Evolutionary conservation across 92 coral and sea anemone species (phyloP), one percentile per base, ranked within the genome.

Genomic region (Hydrozoanthus gracilis): DNA sequence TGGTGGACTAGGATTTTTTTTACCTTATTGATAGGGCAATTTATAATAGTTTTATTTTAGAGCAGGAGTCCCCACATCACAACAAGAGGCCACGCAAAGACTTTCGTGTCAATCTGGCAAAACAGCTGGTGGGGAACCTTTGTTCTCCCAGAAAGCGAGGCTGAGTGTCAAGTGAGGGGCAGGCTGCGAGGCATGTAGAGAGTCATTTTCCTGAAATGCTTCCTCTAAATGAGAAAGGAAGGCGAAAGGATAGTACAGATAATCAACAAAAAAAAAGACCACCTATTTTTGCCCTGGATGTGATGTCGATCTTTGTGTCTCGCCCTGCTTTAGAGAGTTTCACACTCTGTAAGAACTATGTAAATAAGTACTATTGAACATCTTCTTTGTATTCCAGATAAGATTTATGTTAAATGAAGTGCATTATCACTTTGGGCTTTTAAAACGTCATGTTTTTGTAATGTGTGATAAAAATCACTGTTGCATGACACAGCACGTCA

Each of bases 141-240:
- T 44, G 71, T 54, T 72, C 70, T 7, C 16, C 88, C 8, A 83
- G 70, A 73, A 67, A 74, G 46, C 20, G 68, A 3, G 4, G 20
- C n/a, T 2, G 16, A 5, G n/a, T 3, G 6, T 62, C 68, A 11
- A 11, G 6, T 12, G 68, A 62, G n/a, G 5, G 7, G n/a, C 35
- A 62, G 17, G 18, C 15, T 11, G 68, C 39, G 39, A 27, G 35
- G 35, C 35, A 27, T 27, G 35, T 27, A 86, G 15, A 86, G 90
- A 62, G 35, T 0, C 93, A 87, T 51, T 90, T 90, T 52, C 91
- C 86, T 75, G 91, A 87, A 5, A 66, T 48, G 44, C 82, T 90
- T 9, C 88, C 93, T 17, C 8, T 75, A 3, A 90, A 90, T 87
- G 91, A 73, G 16, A 87, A 58, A 8, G 88, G 93, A 8, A 88